These are phyloP conservation scores for Agapostemon virescens DNA, from an alignment of 2,888 invertebrate genomes.

Conservation along the genomic window DNA sequence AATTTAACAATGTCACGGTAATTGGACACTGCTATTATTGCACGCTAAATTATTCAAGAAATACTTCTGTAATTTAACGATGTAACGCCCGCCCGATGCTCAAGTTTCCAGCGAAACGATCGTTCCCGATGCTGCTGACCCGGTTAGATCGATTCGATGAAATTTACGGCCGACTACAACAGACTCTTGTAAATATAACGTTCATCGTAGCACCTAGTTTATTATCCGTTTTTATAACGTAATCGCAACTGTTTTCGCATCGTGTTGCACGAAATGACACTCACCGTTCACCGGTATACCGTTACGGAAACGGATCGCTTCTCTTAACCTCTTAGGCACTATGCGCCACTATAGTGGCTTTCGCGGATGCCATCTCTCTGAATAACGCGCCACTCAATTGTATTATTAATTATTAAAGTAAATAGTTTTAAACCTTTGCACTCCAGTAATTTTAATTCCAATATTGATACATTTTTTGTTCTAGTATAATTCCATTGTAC, in stretches of 20 bases:
- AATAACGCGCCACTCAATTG: no score
- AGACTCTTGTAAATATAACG: not conserved
- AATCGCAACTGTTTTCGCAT: not conserved
- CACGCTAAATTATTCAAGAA: slow-evolving; percentile 19
- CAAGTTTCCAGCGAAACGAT: slow-evolving; percentile 26
- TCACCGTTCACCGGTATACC: no score
- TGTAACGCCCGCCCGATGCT: slow-evolving; percentile 5
- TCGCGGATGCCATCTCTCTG: no score
- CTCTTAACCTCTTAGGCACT: no score
- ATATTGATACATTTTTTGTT: no score
- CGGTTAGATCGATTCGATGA: not conserved
- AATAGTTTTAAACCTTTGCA: no score
- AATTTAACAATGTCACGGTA: slow-evolving; percentile 45
- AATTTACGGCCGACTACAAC: not conserved
- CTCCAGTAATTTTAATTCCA: no score
- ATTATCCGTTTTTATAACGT: not conserved
- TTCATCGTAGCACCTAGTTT: not conserved
- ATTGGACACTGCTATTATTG: slow-evolving; percentile 41
- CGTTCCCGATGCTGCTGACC: slow-evolving; percentile 13
- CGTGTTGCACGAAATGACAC: not conserved
- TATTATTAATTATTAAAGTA: no score
- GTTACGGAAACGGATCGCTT: not conserved
- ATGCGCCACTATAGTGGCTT: no score
- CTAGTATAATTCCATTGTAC: no score
- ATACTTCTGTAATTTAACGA: not conserved